Evolutionary conservation across 2,888 invertebrate genomes (phyloP).

Genomic region (Orthosia gothica): DNA sequence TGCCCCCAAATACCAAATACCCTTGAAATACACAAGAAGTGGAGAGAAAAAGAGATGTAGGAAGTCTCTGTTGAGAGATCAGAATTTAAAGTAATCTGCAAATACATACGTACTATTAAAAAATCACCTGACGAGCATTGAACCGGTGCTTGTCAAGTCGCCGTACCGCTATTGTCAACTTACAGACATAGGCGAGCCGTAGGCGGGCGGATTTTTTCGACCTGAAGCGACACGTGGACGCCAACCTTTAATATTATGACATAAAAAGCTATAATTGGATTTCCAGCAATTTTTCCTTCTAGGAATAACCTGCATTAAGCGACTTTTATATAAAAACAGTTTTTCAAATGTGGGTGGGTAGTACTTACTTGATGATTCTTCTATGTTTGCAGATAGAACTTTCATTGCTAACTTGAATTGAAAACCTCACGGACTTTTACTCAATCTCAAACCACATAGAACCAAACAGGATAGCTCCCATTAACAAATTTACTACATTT

Average conservation of each 20-base stretch:
- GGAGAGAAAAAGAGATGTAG: background rate
- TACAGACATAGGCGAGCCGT: background rate
- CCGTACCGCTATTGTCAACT: no score
- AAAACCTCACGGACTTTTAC: no score
- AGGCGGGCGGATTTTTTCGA: conserved; percentile 6
- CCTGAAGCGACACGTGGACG: background rate
- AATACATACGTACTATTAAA: background rate
- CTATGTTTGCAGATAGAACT: background rate
- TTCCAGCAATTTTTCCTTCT: background rate
- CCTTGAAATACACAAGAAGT: background rate
- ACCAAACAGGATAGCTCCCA: background rate
- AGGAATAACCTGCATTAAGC: background rate
- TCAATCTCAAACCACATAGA: conserved; percentile 1
- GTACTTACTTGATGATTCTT: conserved; percentile 1
- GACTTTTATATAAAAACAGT: background rate
- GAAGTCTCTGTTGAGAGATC: no score
- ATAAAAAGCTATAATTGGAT: conserved; percentile 9
- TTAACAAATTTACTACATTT: conserved; percentile 19
- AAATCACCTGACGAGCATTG: background rate
- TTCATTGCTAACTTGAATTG: background rate
- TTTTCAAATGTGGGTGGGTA: background rate
- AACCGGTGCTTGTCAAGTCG: background rate
- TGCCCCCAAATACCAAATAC: no score
- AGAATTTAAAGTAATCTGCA: background rate
- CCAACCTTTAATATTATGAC: conserved; percentile 15